These are phyloP conservation scores for Crotalus helleri DNA, from an alignment of 2,113 vertebrate genomes.

Conservation along the genomic window DNA sequence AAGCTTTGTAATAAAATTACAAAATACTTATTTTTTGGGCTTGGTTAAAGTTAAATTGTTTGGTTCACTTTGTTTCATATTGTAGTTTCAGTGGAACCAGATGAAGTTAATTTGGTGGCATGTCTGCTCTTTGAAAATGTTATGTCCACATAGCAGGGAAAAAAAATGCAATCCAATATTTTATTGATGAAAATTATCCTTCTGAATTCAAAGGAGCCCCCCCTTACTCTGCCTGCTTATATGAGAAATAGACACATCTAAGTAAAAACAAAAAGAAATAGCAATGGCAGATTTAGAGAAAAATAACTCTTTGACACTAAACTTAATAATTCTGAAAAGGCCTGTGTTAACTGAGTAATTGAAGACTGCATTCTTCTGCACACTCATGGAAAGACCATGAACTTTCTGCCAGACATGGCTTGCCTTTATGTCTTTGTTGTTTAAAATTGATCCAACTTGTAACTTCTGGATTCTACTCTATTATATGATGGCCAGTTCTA, in stretches of 20 bases:
- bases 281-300: background rate
- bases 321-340: background rate
- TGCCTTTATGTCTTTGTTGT: background rate
- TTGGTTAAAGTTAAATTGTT: background rate
- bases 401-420: background rate
- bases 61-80: background rate
- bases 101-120: background rate
- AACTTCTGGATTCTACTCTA: background rate
- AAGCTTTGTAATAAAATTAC: constrained; percentile 84
- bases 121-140: background rate
- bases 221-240: background rate
- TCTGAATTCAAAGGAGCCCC: background rate
- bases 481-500: background rate
- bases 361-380: background rate
- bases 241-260: background rate
- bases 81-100: background rate
- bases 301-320: background rate
- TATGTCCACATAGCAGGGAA: background rate
- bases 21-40: constrained; percentile 24
- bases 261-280: background rate
- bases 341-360: background rate
- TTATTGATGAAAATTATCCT: background rate
- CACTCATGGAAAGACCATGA: background rate
- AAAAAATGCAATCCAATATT: background rate
- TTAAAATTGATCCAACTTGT: background rate